Evolutionary conservation across 2,888 invertebrate species (phyloP).

Genomic region (Nemapogon koenigi): DNA sequence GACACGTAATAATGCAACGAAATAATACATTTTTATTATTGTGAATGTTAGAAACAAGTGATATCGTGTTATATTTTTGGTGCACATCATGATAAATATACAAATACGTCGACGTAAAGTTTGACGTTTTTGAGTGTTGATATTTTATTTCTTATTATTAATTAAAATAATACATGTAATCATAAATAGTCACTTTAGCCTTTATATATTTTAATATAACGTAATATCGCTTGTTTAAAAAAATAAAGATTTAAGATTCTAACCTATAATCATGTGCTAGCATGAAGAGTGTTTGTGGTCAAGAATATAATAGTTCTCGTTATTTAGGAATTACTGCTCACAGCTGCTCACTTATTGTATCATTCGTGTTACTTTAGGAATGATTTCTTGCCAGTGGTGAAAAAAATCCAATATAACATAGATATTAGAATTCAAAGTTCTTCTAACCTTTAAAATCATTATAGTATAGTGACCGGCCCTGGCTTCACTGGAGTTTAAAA

Average conservation of each 20-base stretch:
- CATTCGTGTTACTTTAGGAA: too few species aligned
- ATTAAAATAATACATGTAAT: neutral
- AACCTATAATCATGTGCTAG: slow-evolving; percentile 37
- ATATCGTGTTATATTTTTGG: slow-evolving; percentile 36
- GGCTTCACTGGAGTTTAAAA: too few species aligned
- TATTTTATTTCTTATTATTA: neutral
- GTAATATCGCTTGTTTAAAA: neutral
- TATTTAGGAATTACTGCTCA: too few species aligned
- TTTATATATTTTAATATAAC: neutral
- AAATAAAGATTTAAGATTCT: slow-evolving; percentile 19
- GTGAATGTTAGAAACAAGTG: slow-evolving; percentile 28
- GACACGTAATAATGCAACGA: neutral
- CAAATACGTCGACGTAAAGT: slow-evolving; percentile 20
- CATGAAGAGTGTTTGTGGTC: slow-evolving; percentile 29
- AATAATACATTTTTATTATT: neutral
- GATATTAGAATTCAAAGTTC: too few species aligned
- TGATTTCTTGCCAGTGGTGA: too few species aligned
- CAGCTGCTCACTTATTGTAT: too few species aligned
- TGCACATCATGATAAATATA: neutral
- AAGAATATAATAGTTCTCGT: slow-evolving; percentile 11
- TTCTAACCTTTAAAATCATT: too few species aligned
- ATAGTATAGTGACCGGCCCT: too few species aligned
- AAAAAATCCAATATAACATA: too few species aligned
- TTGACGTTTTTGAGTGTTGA: slow-evolving; percentile 32
- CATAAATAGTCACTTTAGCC: too few species aligned